Conservation (phyloP, 2,797 vertebrate species). For the Hydrophis major region DNA sequence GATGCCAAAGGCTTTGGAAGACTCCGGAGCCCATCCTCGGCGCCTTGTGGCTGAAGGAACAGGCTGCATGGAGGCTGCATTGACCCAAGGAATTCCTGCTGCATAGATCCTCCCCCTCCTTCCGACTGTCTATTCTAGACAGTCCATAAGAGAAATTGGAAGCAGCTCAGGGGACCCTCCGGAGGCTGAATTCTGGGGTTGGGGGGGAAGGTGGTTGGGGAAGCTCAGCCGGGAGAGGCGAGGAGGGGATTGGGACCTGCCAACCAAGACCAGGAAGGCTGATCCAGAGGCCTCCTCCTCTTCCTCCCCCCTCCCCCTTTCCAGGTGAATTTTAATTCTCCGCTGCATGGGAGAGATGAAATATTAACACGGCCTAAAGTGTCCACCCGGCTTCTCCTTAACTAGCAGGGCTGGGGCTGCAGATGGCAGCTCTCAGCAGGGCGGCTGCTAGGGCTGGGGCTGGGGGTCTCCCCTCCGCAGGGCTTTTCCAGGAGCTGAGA, state of each 20-base stretch:
- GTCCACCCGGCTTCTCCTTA: constrained; percentile 54
- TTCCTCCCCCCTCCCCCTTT: not conserved
- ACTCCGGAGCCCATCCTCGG: not conserved
- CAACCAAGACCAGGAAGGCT: no score
- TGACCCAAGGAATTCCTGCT: not conserved
- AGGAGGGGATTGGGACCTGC: not conserved
- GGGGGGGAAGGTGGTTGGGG: no score
- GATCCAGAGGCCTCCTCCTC: not conserved
- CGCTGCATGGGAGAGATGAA: constrained; percentile 51
- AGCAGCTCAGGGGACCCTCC: no score
- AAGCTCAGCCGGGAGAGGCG: not conserved
- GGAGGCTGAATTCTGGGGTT: no score
- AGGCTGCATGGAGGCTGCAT: not conserved
- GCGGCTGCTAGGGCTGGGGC: not conserved
- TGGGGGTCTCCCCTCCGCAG: not conserved
- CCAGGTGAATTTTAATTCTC: constrained; percentile 54
- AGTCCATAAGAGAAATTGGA: not conserved
- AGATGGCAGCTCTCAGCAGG: not conserved
- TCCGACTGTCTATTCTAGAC: not conserved
- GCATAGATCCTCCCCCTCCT: not conserved
- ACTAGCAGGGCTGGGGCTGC: constrained; percentile 46
- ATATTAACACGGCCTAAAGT: constrained; percentile 59
- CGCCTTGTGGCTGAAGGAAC: not conserved
- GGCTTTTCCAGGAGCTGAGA: not conserved
- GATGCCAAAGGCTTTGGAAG: not conserved